Conservation (phyloP, 1,140 invertebrate species). For the Euura lappo region DNA sequence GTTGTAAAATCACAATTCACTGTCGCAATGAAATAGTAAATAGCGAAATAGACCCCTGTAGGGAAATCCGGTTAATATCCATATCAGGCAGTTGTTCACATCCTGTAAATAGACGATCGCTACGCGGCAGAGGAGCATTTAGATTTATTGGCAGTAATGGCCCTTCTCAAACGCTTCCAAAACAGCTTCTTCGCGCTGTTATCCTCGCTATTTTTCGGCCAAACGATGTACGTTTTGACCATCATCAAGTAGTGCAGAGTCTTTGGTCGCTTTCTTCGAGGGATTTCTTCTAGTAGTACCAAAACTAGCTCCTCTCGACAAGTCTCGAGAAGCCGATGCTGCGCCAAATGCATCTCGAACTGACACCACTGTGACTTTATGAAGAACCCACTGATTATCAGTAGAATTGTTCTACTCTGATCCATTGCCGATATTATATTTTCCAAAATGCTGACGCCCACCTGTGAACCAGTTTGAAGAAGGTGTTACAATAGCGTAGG, state of each 20-base stretch:
- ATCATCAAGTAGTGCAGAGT: slow-evolving; percentile 69
- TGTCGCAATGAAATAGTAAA: too few relatives aligned
- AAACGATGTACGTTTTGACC: slow-evolving; percentile 69
- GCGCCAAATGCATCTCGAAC: slow-evolving; percentile 71
- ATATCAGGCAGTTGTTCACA: too few relatives aligned
- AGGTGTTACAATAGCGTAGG: slow-evolving; percentile 2
- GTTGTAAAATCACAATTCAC: too few relatives aligned
- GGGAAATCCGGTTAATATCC: too few relatives aligned
- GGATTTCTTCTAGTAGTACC: slow-evolving; percentile 69
- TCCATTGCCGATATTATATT: slow-evolving; percentile 72
- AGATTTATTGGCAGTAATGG: slow-evolving; percentile 13
- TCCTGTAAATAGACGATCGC: not conserved
- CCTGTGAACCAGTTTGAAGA: slow-evolving; percentile 46
- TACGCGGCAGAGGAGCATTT: not conserved
- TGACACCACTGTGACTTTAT: slow-evolving; percentile 70
- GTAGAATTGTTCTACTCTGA: slow-evolving; percentile 63
- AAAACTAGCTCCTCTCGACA: slow-evolving; percentile 66
- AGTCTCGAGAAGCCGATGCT: slow-evolving; percentile 67
- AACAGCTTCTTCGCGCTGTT: slow-evolving; percentile 28
- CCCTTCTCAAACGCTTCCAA: slow-evolving; percentile 35
- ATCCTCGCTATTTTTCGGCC: slow-evolving; percentile 59
- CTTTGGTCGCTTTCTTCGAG: slow-evolving; percentile 62
- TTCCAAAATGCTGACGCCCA: slow-evolving; percentile 67
- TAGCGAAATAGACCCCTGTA: too few relatives aligned
- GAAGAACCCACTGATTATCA: slow-evolving; percentile 66